A percentile compares a stretch with the other conserved stretches of the same genome.
phyloP scores from a whole-genome alignment of 1,140 invertebrate species.

The Apis mellifera region DNA sequence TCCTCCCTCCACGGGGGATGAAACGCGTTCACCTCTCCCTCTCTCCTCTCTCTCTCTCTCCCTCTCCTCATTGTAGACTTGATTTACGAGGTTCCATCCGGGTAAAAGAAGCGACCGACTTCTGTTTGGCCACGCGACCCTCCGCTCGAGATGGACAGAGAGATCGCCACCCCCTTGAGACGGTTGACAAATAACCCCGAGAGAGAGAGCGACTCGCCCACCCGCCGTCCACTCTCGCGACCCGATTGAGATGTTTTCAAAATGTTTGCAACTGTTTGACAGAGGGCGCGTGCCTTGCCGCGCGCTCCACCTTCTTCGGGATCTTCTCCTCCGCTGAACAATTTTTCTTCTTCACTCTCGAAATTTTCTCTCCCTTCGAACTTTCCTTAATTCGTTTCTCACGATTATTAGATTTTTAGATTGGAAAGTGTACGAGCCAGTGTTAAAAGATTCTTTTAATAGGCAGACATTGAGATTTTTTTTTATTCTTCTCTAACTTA shows the following conservation, averaged over 20 bases:
- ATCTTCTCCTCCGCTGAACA: background rate
- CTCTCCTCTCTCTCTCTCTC: too few relatives aligned
- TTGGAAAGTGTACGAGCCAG: too few relatives aligned
- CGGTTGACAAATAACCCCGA: conserved; percentile 63
- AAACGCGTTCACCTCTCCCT: background rate
- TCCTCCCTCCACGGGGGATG: background rate
- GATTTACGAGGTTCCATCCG: conserved; percentile 48
- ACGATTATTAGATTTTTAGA: too few relatives aligned
- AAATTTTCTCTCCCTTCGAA: too few relatives aligned
- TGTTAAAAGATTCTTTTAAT: too few relatives aligned
- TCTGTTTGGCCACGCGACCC: conserved; percentile 68
- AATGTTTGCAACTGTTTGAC: conserved; percentile 74
- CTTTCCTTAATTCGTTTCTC: too few relatives aligned
- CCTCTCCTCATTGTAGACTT: background rate
- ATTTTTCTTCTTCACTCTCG: background rate
- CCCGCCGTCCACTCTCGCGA: conserved; percentile 60
- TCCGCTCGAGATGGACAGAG: conserved; percentile 29
- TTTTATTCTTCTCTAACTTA: too few relatives aligned
- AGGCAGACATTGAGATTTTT: too few relatives aligned
- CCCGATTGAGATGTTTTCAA: conserved; percentile 70
- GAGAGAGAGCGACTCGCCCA: conserved; percentile 32
- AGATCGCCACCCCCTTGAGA: conserved; percentile 16
- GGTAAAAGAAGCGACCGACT: conserved; percentile 33
- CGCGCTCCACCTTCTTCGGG: background rate
- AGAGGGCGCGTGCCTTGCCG: conserved; percentile 66